Evolutionary conservation across 2,797 vertebrate species (phyloP), one percentile per base, ranked within the genome.

Genomic region (Percopsis omiscomaycus): DNA sequence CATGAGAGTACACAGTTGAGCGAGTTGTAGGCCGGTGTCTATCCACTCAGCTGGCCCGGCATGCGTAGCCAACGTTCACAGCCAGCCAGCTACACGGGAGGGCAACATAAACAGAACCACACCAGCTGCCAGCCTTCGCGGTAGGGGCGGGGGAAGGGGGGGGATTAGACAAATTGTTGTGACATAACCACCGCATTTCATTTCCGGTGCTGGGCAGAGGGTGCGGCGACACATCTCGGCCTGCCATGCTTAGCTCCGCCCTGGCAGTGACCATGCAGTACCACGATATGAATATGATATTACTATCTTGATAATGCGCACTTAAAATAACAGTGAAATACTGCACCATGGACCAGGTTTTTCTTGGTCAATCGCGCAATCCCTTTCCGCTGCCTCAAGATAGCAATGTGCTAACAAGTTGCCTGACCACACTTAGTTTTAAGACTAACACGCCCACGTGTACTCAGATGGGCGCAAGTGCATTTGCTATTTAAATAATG

Each of bases 151-250:
- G 16, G 32, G 68, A 4, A 32, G 27, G 15, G 28, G n/a, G 75
- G 70, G 55, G 49, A 84, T 88, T 86, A 85, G 61, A 66, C 3
- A 4, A 3, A 11, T 27, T 27, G 29, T 49, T 5, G 51, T 79
- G 83, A 78, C 70, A 81, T 82, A 77, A 58, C 55, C 64, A 60
- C 61, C 71, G 72, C 69, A 72, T 85, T 84, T 84, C 71, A 77
- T 86, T 84, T 83, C 72, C 77, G 51, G 45, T 55, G 59, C 37
- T 13, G 28, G 45, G 52, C 12, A 0, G 8, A 61, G 69, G 46
- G 37, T 66, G 42, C 6, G 3, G 50, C 27, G 46, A 73, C 84
- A 77, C 66, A 15, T 75, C 75, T 64, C 66, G 55, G 51, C 42
- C 15, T 1, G n/a, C 5, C 49, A 29, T 10, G 11, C 51, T 42